Evolutionary conservation across 1,140 invertebrate species (phyloP), one percentile per base, ranked within the genome.

Genomic region (Solenopsis invicta): DNA sequence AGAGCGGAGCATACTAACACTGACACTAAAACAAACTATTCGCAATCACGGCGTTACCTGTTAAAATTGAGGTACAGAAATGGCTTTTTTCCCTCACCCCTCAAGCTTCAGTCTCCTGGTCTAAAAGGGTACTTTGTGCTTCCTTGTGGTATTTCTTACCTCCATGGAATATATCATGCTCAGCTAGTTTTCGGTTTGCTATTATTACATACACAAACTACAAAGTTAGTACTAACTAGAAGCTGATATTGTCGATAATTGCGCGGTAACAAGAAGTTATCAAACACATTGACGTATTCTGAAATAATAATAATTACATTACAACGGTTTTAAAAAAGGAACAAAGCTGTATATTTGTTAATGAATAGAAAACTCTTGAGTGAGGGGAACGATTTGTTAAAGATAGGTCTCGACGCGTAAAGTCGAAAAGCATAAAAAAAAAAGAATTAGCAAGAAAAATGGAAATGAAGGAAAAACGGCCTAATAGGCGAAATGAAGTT

Each of bases 401-500:
- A 74, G n/a, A 61, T 50, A 50, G 41, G 18, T 74, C 1, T 66
- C 61, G 41, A 61, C 62, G 21, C 13, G 52, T 72, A 77, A 78
- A 66, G 12, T 75, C 62, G 29, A 64, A 71, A 84, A 87, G 82
- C 21, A 1, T 29, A 61, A 81, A 81, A 87, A 81, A 81, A 87
- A 52, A 75, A 34, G 61, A 48, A 50, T 41, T 56, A 71, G 67
- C 37, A 86, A 84, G 71, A 84, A 84, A 84, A 88, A 82, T 88
- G 77, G 85, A 84, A 86, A 86, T 85, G 72, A 84, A 76, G 74
- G 76, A 88, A 78, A 91, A 90, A 91, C 41, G 82, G 64, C 52
- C 9, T 56, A 66, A 75, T 66, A 87, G 69, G 87, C 80, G 80
- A 92, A 86, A 87, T 87, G 86, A 92, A 92, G 89, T 95, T 93